Conservation (phyloP, 1,140 invertebrate genomes). For the Helicoverpa armigera region DNA sequence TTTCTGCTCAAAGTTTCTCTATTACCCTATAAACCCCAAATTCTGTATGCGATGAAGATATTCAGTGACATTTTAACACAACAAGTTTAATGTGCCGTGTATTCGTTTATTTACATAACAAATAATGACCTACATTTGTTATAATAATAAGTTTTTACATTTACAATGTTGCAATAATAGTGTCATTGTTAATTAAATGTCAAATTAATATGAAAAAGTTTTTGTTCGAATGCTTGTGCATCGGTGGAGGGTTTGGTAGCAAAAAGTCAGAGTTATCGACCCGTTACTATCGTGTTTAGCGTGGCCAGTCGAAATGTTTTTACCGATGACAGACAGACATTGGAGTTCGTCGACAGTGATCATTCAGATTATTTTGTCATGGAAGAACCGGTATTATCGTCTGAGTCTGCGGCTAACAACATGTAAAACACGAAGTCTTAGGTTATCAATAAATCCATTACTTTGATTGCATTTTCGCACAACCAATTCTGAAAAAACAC, state of each 20-base stretch:
- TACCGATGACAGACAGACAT: slow-evolving; percentile 57
- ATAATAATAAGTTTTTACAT: background rate
- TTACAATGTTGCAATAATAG: background rate
- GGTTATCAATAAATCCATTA: slow-evolving; percentile 27
- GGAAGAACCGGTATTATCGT: slow-evolving; percentile 66
- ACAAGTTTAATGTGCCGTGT: background rate
- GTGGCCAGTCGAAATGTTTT: slow-evolving; percentile 58
- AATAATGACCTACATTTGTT: slow-evolving; percentile 31
- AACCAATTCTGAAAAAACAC: slow-evolving; percentile 19
- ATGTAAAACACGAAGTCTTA: slow-evolving; percentile 31
- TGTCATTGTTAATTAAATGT: slow-evolving; percentile 11
- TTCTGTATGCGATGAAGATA: slow-evolving; percentile 45
- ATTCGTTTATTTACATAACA: slow-evolving; percentile 17
- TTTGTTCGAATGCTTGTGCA: background rate
- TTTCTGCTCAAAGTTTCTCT: slow-evolving; percentile 75
- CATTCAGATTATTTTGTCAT: slow-evolving; percentile 70
- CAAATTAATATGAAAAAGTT: background rate
- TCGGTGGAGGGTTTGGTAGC: slow-evolving; percentile 19
- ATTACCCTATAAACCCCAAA: slow-evolving; percentile 77
- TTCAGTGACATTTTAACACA: slow-evolving; percentile 29
- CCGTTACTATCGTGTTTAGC: slow-evolving; percentile 48
- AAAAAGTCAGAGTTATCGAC: slow-evolving; percentile 44
- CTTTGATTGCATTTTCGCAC: slow-evolving; percentile 5
- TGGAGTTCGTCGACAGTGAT: slow-evolving; percentile 69
- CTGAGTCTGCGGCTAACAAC: slow-evolving; percentile 6